Percentiles rank a stretch among this genome's conserved stretches.
These are phyloP conservation scores for Anthoscopus minutus DNA, from an alignment of 2,113 vertebrate genomes.

Conservation along the genomic window DNA sequence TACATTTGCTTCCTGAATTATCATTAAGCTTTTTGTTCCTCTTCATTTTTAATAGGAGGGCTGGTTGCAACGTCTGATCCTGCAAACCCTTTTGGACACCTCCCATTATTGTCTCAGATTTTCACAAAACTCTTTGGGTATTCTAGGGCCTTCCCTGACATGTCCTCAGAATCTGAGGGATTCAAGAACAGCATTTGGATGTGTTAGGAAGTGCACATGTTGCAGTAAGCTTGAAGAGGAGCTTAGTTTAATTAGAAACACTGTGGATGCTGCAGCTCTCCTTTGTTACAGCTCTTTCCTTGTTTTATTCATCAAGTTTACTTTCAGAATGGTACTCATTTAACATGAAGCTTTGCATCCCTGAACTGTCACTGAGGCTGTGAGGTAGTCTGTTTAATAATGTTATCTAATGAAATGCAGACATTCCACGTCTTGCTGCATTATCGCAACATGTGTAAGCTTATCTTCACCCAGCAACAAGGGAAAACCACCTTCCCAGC, in stretches of 20 bases:
- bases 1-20: background rate
- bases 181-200: background rate
- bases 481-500: background rate
- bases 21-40: background rate
- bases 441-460: background rate
- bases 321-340: background rate
- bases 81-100: background rate
- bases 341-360: background rate
- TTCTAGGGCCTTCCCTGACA: background rate
- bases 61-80: background rate
- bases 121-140: background rate
- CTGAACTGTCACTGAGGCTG: background rate
- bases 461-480: background rate
- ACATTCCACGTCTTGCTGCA: fast-evolving
- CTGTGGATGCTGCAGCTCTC: background rate
- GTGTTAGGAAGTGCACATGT: background rate
- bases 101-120: background rate
- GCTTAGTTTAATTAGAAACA: background rate
- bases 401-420: background rate
- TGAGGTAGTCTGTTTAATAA: background rate
- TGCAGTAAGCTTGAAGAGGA: background rate
- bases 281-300: background rate
- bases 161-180: background rate
- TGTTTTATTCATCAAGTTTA: background rate
- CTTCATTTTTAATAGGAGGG: background rate